These are phyloP conservation scores for Probaryconus sp. DNA, from an alignment of 1,140 invertebrate genomes.

Conservation along the genomic window DNA sequence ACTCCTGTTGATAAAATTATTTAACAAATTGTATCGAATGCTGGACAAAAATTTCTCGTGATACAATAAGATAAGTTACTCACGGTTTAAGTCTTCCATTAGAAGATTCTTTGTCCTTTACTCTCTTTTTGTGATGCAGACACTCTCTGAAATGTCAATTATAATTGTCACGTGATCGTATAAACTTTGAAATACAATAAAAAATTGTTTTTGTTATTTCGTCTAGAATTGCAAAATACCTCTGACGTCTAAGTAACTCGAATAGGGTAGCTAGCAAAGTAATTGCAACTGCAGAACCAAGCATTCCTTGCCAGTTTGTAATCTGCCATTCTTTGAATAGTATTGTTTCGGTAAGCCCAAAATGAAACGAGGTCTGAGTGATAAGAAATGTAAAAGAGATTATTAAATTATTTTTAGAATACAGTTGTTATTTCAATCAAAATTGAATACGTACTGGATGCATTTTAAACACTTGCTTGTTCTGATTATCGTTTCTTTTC, in stretches of 20 bases:
- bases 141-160: conserved; percentile 67
- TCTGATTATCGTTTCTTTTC: too few relatives aligned
- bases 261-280: conserved; percentile 67
- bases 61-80: neutral
- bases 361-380: conserved; percentile 73
- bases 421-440: neutral
- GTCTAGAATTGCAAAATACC: conserved; percentile 58
- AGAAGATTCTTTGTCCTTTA: neutral
- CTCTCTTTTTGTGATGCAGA: conserved; percentile 40
- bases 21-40: too few relatives aligned
- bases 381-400: neutral
- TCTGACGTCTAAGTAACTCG: conserved; percentile 73
- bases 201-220: neutral
- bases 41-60: too few relatives aligned
- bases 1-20: neutral
- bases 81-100: neutral
- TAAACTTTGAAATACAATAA: too few relatives aligned
- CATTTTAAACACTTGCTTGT: conserved; percentile 20
- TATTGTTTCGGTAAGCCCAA: conserved; percentile 69
- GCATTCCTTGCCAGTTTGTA: conserved; percentile 64
- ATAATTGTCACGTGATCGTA: too few relatives aligned
- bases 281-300: conserved; percentile 69
- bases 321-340: conserved; percentile 70
- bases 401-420: neutral
- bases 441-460: conserved; percentile 34